Percentiles rank a stretch among this genome's conserved stretches.
Conservation (phyloP, 2,797 vertebrate genomes). For the Etheostoma perlongum region DNA sequence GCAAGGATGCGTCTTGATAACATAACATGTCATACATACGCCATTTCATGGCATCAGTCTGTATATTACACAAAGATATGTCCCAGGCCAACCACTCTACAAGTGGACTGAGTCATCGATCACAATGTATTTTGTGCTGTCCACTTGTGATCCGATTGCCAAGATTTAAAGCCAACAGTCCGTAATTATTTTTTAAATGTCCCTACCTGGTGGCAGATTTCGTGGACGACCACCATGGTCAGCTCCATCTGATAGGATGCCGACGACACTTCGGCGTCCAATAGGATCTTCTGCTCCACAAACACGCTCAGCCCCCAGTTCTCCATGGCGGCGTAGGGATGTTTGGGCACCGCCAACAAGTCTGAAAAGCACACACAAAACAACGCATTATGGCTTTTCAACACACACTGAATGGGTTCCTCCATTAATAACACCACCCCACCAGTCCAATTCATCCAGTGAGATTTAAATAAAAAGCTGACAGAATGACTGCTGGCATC, state of each 20-base stretch:
- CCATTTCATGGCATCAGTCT: no score
- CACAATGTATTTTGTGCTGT: no score
- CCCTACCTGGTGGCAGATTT: slow-evolving; percentile 90
- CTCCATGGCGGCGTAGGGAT: slow-evolving; percentile 99
- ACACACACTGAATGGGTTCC: not conserved
- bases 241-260: slow-evolving; percentile 97
- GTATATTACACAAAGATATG: no score
- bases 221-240: slow-evolving; percentile 98
- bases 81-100: no score
- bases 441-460: slow-evolving; percentile 1
- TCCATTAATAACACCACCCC: slow-evolving; percentile 30
- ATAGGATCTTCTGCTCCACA: slow-evolving; percentile 97
- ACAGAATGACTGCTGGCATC: slow-evolving; percentile 55
- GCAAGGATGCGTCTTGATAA: no score
- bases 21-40: no score
- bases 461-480: slow-evolving; percentile 39
- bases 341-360: slow-evolving; percentile 98
- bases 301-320: slow-evolving; percentile 99
- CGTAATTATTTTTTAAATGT: rapidly evolving
- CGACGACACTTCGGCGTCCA: slow-evolving; percentile 96
- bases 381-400: slow-evolving; percentile 18
- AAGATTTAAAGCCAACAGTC: no score
- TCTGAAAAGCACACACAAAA: slow-evolving; percentile 82
- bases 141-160: no score
- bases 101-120: no score